Percentiles rank a stretch among this genome's conserved stretches.
phyloP scores from a whole-genome alignment of 2,113 vertebrate species.

The Xiphias gladius region DNA sequence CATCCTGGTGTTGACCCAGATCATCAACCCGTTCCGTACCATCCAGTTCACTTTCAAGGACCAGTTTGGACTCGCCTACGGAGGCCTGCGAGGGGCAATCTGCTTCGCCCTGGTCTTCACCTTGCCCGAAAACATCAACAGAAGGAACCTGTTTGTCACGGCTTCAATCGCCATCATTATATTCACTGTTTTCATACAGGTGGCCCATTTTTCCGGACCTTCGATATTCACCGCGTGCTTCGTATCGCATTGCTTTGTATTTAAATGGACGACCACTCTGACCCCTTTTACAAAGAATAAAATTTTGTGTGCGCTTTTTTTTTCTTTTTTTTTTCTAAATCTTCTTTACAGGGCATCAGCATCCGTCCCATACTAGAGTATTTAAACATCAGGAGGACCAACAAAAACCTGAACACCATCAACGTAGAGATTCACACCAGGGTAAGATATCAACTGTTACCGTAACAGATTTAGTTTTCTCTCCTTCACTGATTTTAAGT shows the following conservation, averaged over 20 bases:
- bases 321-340: too few relatives aligned
- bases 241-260: too few relatives aligned
- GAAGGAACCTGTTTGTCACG: slow-evolving; percentile 91
- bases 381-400: slow-evolving; percentile 92
- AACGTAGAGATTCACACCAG: slow-evolving; percentile 92
- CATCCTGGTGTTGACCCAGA: slow-evolving; percentile 91
- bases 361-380: slow-evolving; percentile 92
- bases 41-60: slow-evolving; percentile 93
- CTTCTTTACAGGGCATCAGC: slow-evolving; percentile 89
- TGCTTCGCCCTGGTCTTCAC: slow-evolving; percentile 94
- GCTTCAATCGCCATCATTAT: slow-evolving; percentile 91
- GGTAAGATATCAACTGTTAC: slow-evolving; percentile 74
- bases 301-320: neutral
- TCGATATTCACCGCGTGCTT: too few relatives aligned
- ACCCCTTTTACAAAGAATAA: neutral
- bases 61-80: slow-evolving; percentile 94
- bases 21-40: slow-evolving; percentile 93
- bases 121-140: slow-evolving; percentile 88
- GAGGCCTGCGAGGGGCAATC: slow-evolving; percentile 93
- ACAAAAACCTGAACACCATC: slow-evolving; percentile 90
- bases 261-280: too few relatives aligned
- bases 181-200: slow-evolving; percentile 95
- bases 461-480: neutral
- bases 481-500: neutral
- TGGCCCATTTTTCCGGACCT: slow-evolving; percentile 43